Evolutionary conservation across 2,888 invertebrate species (phyloP), one percentile per base, ranked within the genome.

Genomic region (Allygus modestus): DNA sequence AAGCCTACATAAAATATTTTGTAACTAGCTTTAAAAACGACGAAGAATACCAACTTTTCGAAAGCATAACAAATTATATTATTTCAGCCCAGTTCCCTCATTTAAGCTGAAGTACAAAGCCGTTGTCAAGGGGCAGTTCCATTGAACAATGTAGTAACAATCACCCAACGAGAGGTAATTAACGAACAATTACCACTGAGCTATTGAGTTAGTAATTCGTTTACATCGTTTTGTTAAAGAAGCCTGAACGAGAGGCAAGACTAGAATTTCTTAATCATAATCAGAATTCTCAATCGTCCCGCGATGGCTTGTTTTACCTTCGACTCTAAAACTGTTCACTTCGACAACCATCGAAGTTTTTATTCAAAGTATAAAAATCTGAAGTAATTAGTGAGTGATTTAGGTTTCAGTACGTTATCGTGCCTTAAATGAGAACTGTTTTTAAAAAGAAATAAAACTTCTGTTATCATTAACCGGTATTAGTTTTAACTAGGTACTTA

Each of bases 71-170:
- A 28, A 65, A 65, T 65, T 20, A 58, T 20, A 58, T 58, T 28
- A 65, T 65, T 31, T 54, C 20, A 54, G 65, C 17, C 31, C 31
- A 28, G 28, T 65, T 65, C 65, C 31, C 12, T 65, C 20, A 17
- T 31, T 65, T 20, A 54, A 54, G 5, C 5, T 23, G 28, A 26
- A 65, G 26, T 28, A 65, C 65, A 65, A 65, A 65, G 65, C 28
- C 28, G 65, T 65, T 26, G 58, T 65, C 65, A 65, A 65, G 65
- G 65, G 65, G 65, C 65, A 65, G 58, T 58, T 26, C 28, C 15
- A 26, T 58, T n/a, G 58, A 58, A 51, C 51, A 58, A 58, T 58
- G 58, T 58, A 28, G 23, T 54, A 54, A 54, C 54, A 23, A 65
- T 7, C 20, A 28, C 31, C 28, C 28, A 65, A 65, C 31, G 65